Base-by-base conservation (phyloP, 2,113 vertebrate genomes). In the Ophthalmolycus amberensis region DNA sequence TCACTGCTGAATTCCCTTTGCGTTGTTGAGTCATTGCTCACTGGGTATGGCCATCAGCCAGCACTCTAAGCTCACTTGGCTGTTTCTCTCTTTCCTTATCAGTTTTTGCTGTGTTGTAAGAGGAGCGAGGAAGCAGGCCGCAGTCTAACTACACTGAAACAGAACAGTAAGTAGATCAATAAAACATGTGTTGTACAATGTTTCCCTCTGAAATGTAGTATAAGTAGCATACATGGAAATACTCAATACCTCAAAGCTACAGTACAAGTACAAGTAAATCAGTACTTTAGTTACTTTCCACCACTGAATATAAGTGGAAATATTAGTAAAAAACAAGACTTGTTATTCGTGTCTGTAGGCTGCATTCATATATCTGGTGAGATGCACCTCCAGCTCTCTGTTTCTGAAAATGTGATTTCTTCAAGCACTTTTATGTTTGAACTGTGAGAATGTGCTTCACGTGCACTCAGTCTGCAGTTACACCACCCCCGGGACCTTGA, bases 61-160 rank as follows among this genome's bases (percentile, higher is more conserved):
- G 38, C 42, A 18, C 80, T 62, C 2, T 29, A 74, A 79, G 70
- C 87, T 93, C 82, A 94, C 86, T 71, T 37, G 6, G 44, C 60
- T 73, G 42, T 88, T 71, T 91, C 75, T 92, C 74, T 93, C 65
- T 88, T 79, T 87, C 78, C 85, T 86, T 87, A 89, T 88, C 87
- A 93, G 89, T 52, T 72, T 80, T 32, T 63, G 60, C 79, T 73
- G 90, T 75, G 79, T 84, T 65, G 59, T 56, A 66, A 83, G 85
- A 80, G 77, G 32, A 73, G 75, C 29, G 18, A 77, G 42, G 50
- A 40, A 67, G 58, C 74, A 79, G 77, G 56, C 77, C 74, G 44
- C 34, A 87, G 83, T 75, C 74, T 82, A 84, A 46, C 66, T 67
- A 15, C 64, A 48, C 66, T 2, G 14, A 16, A 54, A 65, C 20